phyloP scores from a whole-genome alignment of 2,888 invertebrate genomes.

The Cryptocephalus primarius region DNA sequence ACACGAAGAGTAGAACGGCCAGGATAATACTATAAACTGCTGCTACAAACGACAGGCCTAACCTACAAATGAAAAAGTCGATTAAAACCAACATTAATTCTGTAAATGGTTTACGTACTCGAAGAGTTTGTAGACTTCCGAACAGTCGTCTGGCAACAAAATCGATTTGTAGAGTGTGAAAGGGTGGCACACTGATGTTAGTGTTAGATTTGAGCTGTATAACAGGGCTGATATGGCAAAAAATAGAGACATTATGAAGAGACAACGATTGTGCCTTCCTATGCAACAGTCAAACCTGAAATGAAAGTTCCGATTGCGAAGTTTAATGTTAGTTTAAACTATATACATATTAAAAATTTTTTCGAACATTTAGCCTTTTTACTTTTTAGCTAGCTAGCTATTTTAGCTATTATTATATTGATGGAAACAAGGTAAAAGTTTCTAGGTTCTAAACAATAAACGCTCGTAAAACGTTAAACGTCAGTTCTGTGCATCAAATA shows the following conservation, averaged over 20 bases:
- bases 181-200: slow-evolving; percentile 83
- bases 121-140: slow-evolving; percentile 69
- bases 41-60: slow-evolving; percentile 27
- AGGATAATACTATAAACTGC: slow-evolving; percentile 26
- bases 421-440: no score
- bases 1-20: slow-evolving; percentile 19
- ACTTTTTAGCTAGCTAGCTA: no score
- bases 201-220: slow-evolving; percentile 67
- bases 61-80: slow-evolving; percentile 11
- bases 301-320: not conserved
- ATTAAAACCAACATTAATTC: no score
- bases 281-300: slow-evolving; percentile 77
- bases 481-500: not conserved
- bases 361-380: no score
- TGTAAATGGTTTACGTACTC: slow-evolving; percentile 45
- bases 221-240: slow-evolving; percentile 55
- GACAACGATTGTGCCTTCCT: slow-evolving; percentile 64
- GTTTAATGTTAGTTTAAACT: no score
- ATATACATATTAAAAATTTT: no score
- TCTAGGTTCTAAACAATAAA: no score
- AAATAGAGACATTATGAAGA: slow-evolving; percentile 58
- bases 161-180: slow-evolving; percentile 54
- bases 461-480: not conserved
- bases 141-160: slow-evolving; percentile 73
- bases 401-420: no score